Evolutionary conservation across 2,888 invertebrate genomes (phyloP).

Genomic region (Drosophila phalerata): DNA sequence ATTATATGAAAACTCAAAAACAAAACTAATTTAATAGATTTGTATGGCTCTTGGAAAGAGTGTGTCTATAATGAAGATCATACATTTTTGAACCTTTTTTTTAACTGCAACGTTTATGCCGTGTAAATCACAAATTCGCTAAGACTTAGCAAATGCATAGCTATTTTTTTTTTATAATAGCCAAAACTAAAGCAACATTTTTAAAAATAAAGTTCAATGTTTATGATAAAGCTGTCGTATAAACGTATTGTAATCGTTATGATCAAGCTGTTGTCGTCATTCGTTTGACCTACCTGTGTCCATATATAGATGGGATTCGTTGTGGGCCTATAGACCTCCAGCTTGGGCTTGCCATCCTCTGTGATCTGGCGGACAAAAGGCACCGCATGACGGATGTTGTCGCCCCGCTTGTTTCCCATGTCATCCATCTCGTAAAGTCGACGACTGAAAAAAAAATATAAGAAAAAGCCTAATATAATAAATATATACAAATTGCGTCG

Average conservation of each 20-base stretch:
- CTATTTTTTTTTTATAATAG: too few species aligned
- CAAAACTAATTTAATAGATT: neutral
- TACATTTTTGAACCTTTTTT: too few species aligned
- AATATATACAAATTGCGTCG: slow-evolving; percentile 44
- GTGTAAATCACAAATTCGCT: too few species aligned
- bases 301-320: slow-evolving; percentile 87
- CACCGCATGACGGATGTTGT: slow-evolving; percentile 88
- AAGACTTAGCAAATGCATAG: too few species aligned
- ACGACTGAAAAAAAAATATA: slow-evolving; percentile 67
- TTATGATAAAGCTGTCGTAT: neutral
- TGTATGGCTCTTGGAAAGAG: too few species aligned
- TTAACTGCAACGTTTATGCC: too few species aligned
- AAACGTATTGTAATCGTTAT: slow-evolving; percentile 8
- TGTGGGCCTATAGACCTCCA: slow-evolving; percentile 87
- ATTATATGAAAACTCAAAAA: neutral
- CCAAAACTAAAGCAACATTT: neutral
- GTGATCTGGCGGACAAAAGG: slow-evolving; percentile 88
- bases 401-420: slow-evolving; percentile 87
- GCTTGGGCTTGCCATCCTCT: slow-evolving; percentile 87
- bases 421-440: slow-evolving; percentile 88
- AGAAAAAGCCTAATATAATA: neutral
- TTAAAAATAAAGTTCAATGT: neutral
- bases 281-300: slow-evolving; percentile 85
- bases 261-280: slow-evolving; percentile 18
- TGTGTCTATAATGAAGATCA: too few species aligned